phyloP scores from a whole-genome alignment of 2,113 vertebrate genomes.

The Pangasianodon hypophthalmus region DNA sequence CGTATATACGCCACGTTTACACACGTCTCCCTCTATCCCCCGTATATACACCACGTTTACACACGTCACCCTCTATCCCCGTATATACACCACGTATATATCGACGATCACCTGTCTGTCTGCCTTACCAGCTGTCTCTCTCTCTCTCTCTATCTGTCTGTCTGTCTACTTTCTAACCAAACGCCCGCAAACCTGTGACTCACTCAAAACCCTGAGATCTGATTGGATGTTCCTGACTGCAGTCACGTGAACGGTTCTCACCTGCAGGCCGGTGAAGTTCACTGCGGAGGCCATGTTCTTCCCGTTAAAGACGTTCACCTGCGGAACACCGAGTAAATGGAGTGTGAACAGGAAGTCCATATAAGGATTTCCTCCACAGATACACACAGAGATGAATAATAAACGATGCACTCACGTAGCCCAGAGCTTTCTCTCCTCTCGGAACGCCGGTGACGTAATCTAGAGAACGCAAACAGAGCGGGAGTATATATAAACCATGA shows the following conservation, averaged over 20 bases:
- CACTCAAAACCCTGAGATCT: background rate
- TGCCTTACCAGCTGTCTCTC: background rate
- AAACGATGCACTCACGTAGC: slow-evolving; percentile 81
- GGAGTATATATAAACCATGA: background rate
- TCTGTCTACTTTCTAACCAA: background rate
- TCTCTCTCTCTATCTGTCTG: background rate
- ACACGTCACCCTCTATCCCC: too few species aligned
- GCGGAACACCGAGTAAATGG: slow-evolving; percentile 27
- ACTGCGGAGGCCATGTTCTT: slow-evolving; percentile 87
- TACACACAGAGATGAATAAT: background rate
- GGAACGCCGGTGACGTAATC: slow-evolving; percentile 96
- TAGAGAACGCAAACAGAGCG: slow-evolving; percentile 58
- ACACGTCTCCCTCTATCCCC: background rate
- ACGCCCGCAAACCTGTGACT: background rate
- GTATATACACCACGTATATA: too few species aligned
- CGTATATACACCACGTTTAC: too few species aligned
- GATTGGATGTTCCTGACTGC: background rate
- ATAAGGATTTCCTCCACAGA: background rate
- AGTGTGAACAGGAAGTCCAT: background rate
- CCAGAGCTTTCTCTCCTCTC: slow-evolving; percentile 89
- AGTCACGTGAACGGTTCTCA: slow-evolving; percentile 54
- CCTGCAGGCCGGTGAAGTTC: slow-evolving; percentile 96
- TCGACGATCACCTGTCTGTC: background rate
- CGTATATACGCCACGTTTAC: too few species aligned
- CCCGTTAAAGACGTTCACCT: slow-evolving; percentile 95